Percentiles rank a stretch among this genome's conserved stretches.
Conservation (phyloP, 2,888 invertebrate genomes). For the Scaeva pyrastri region DNA sequence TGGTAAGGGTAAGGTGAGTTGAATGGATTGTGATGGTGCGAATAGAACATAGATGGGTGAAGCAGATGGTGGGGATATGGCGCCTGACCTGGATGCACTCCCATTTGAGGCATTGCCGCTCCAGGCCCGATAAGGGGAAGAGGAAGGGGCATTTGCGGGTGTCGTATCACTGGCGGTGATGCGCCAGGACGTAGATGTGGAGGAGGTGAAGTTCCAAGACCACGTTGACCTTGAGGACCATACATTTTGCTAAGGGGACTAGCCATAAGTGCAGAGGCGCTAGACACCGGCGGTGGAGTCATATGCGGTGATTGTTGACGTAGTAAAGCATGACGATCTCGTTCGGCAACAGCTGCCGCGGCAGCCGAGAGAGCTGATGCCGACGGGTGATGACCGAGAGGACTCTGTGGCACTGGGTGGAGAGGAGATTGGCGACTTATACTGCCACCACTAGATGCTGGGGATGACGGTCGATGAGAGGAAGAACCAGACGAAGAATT, state of each 20-base stretch:
- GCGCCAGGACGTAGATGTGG: slow-evolving; percentile 84
- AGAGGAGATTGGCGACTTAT: slow-evolving; percentile 84
- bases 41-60: slow-evolving; percentile 89
- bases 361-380: slow-evolving; percentile 83
- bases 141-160: slow-evolving; percentile 84
- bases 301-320: slow-evolving; percentile 84
- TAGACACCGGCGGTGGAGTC: slow-evolving; percentile 84
- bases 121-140: slow-evolving; percentile 83
- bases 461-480: slow-evolving; percentile 83
- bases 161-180: slow-evolving; percentile 85
- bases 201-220: slow-evolving; percentile 85
- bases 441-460: slow-evolving; percentile 81
- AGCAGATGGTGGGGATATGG: slow-evolving; percentile 89
- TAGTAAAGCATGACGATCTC: slow-evolving; percentile 83
- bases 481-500: slow-evolving; percentile 78
- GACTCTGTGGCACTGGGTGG: slow-evolving; percentile 84
- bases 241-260: slow-evolving; percentile 84
- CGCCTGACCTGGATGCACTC: slow-evolving; percentile 90
- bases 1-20: slow-evolving; percentile 86
- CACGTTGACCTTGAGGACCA: slow-evolving; percentile 85
- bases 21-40: slow-evolving; percentile 87
- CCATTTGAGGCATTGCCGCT: slow-evolving; percentile 83
- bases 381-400: slow-evolving; percentile 83
- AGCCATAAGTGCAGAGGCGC: slow-evolving; percentile 83
- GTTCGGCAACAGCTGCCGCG: slow-evolving; percentile 84